Conservation (phyloP, 53 echinoderm and acorn worm genomes). For the Patiria pectinifera region DNA sequence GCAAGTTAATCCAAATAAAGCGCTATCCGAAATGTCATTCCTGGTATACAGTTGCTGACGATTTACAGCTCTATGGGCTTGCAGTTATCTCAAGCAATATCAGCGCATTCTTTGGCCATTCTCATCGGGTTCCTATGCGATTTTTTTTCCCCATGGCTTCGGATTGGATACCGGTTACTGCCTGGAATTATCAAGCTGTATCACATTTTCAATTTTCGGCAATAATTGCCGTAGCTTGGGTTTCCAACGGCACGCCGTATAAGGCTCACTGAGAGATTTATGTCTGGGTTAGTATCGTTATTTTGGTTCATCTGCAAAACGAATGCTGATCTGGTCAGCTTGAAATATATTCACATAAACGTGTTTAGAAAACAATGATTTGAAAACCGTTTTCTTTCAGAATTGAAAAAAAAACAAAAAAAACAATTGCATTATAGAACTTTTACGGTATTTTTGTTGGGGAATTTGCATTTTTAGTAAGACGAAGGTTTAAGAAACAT, state of each 20-base stretch:
- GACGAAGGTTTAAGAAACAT: no score
- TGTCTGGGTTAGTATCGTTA: neutral
- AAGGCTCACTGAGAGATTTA: neutral
- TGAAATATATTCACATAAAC: no score
- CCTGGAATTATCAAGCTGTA: neutral
- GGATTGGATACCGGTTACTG: neutral
- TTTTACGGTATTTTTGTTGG: no score
- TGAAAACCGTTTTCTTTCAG: no score
- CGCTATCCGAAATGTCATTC: neutral
- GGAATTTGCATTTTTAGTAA: no score
- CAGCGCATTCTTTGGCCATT: conserved; percentile 27
- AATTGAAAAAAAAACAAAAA: no score
- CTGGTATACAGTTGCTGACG: conserved; percentile 13
- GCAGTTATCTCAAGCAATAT: conserved; percentile 24
- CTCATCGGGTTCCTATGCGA: neutral
- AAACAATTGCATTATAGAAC: no score
- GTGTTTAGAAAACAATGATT: no score
- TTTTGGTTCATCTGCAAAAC: neutral
- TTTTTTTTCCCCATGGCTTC: neutral
- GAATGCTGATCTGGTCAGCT: no score
- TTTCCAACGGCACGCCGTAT: neutral
- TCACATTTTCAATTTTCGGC: neutral
- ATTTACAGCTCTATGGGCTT: conserved; percentile 19
- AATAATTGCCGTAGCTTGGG: conserved; percentile 6
- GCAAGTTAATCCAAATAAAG: conserved; percentile 33